phyloP scores from a whole-genome alignment of 1,140 invertebrate species.

The Hermetia illucens region DNA sequence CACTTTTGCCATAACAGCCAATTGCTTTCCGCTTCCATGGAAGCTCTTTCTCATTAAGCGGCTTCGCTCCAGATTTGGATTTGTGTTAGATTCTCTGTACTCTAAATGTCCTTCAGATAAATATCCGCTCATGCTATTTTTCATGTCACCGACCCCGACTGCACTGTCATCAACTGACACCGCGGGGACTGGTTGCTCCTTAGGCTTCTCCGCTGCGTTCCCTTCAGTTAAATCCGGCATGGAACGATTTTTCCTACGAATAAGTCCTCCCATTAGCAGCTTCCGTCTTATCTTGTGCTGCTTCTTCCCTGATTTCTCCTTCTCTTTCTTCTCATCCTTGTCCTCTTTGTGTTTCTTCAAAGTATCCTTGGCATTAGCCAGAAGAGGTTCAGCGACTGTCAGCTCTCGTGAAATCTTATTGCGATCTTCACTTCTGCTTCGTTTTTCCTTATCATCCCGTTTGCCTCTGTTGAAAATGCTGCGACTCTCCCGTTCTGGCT shows the following conservation, averaged over 20 bases:
- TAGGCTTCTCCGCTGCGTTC: constrained; percentile 34
- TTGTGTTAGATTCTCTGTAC: constrained; percentile 44
- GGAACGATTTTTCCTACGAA: constrained; percentile 74
- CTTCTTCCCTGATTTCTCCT: constrained; percentile 68
- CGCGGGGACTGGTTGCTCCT: constrained; percentile 24
- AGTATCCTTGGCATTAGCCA: constrained; percentile 37
- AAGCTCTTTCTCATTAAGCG: constrained; percentile 81
- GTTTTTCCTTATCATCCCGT: constrained; percentile 59
- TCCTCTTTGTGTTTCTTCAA: constrained; percentile 46
- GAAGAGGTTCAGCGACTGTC: constrained; percentile 41
- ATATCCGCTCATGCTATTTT: constrained; percentile 56
- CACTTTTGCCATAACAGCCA: constrained; percentile 63
- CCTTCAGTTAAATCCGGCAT: constrained; percentile 80
- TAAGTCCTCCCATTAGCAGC: constrained; percentile 75
- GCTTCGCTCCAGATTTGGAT: constrained; percentile 72
- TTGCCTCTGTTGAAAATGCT: constrained; percentile 46
- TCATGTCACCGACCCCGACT: constrained; percentile 45
- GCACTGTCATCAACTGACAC: constrained; percentile 58
- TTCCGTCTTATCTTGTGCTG: constrained; percentile 83
- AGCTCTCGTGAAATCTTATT: constrained; percentile 57
- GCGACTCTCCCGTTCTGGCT: constrained; percentile 41
- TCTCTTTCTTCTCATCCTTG: constrained; percentile 45
- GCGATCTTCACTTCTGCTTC: constrained; percentile 67
- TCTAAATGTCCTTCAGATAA: constrained; percentile 77
- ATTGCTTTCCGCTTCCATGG: constrained; percentile 65